Conservation (phyloP, 2,113 vertebrate species). For the Sula dactylatra region DNA sequence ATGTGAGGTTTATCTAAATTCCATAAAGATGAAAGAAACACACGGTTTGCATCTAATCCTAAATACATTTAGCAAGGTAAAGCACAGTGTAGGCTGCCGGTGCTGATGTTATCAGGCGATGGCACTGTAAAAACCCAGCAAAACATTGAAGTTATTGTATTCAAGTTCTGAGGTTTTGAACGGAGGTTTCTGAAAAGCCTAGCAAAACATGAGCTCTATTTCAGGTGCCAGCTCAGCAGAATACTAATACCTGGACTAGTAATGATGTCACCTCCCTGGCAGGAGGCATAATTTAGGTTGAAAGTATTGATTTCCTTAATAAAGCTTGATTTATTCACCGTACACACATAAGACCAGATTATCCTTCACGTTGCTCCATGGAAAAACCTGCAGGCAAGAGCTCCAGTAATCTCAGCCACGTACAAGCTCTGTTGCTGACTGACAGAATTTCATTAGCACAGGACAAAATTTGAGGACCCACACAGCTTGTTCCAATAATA, state of each 20-base stretch:
- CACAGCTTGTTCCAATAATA: background rate
- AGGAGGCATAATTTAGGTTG: background rate
- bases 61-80: background rate
- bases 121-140: background rate
- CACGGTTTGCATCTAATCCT: background rate
- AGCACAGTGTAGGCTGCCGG: background rate
- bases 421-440: background rate
- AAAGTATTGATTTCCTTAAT: conserved; percentile 40
- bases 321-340: background rate
- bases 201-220: background rate
- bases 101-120: background rate
- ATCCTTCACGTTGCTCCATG: background rate
- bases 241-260: background rate
- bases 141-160: background rate
- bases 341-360: background rate
- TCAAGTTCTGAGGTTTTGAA: background rate
- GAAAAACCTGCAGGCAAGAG: background rate
- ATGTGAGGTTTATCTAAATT: background rate
- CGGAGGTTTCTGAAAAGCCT: background rate
- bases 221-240: conserved; percentile 33
- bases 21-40: background rate
- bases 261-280: conserved; percentile 20
- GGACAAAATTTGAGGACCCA: background rate
- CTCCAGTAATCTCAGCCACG: background rate
- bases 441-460: background rate